Evolutionary conservation across 2,797 vertebrate genomes (phyloP), one percentile per base, ranked within the genome.

Genomic region (Pangasius krempfi): DNA sequence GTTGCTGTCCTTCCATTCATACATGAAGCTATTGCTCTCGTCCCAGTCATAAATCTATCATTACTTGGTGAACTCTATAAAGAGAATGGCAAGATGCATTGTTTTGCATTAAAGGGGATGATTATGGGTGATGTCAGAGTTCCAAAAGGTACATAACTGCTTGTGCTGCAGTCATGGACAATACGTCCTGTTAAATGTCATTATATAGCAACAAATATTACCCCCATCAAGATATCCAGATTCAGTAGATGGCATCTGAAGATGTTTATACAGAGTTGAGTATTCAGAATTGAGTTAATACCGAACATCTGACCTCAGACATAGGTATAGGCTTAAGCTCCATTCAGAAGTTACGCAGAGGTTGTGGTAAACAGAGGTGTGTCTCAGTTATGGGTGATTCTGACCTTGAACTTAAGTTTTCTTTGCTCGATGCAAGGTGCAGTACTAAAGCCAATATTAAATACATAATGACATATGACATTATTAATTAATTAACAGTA

Each of bases 41-140:
- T 81, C 64, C 44, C 86, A 44, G 66, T 68, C 86, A 33, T 54
- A 16, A 84, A 33, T 89, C 83, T 52, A 81, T 84, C 82, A 84
- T 50, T 47, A 81, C 73, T 86, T 14, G 13, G 68, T 44, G 50
- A 54, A 22, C 12, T 54, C 30, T 52, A 25, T 37, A 12, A 62
- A 79, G 25, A 25, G 72, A 20, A 20, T 40, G 70, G 70, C 40
- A 7, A 25, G 40, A 50, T 8, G 40, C 27, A 50, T 78, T 78
- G 58, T 86, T 27, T 20, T 14, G 30, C 16, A 22, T 56, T 72
- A 56, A 85, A 85, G 13, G 13, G 10, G 6, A 83, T n/a, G 58
- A 27, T 25, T 13, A 81, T 81, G 30, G 30, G 30, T 81, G 27
- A 60, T 18, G 80, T 83, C 80, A 83, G 25, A 27, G 22, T n/a